Base-by-base conservation (phyloP, 2,888 invertebrate species). In the Drosophila diplacantha region DNA sequence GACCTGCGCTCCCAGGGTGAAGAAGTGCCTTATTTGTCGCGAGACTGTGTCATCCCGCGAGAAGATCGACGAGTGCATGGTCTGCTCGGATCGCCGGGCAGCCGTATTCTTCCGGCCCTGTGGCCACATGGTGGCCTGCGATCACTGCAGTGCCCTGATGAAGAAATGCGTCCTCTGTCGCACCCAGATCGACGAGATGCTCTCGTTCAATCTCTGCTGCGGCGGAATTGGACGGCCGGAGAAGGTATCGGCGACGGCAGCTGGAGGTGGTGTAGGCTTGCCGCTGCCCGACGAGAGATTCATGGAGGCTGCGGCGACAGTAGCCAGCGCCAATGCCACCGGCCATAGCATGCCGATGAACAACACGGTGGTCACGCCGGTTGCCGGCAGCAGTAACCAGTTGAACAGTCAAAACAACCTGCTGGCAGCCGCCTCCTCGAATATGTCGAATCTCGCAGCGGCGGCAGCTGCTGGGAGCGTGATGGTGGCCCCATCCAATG, bases 131-230 rank as follows among this genome's bases (percentile, higher is more conserved):
- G 89, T 89, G 16, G 88, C 88, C 22, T 89, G 88, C 61, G 94
- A 94, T 74, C 92, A 93, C 79, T 98, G 98, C 89, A 95, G 97
- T 67, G 93, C 94, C 72, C 92, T 98, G 81, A 97, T 98, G 97
- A 97, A 97, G 90, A 98, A 98, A 90, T 98, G 98, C 90, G 96
- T 98, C 16, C 93, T 96, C 88, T 98, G 98, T 89, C 93, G 97
- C 81, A 92, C 95, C 47, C 94, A 95, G 87, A 95, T 98, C 73
- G 94, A 94, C 72, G 91, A 92, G 79, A 92, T 92, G 89, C 66
- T 87, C 32, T 89, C 90, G 9, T 90, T 89, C 65, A 87, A 88
- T 12, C 88, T 91, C 31, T 92, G 92, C 75, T 92, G 92, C 76
- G 91, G 91, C n/a, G 90, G 90, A 16, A 69, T 72, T 14, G 88